Base-by-base conservation (phyloP, 1,140 invertebrate genomes). In the Calliopsis andreniformis region DNA sequence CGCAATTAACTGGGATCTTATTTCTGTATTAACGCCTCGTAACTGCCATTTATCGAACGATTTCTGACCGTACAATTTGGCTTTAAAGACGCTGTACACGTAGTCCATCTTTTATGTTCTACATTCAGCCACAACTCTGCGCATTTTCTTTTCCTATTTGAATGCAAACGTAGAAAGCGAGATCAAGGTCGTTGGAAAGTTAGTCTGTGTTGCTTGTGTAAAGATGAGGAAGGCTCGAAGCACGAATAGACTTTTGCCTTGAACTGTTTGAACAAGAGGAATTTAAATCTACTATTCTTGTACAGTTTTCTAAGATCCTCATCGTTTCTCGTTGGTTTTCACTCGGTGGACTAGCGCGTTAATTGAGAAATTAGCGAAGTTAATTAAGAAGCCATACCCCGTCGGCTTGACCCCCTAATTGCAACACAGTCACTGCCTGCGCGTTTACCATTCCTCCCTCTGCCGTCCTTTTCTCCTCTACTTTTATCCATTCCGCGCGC, bases 331-430 rank as follows among this genome's bases (percentile, higher is more conserved):
- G 14, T 0, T 8, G 16, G 30, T 1, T 25, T 12, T 28, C 49
- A 10, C 47, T 45, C 42, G 25, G 35, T 53, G 68, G 42, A 51
- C 59, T 12, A 5, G 45, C 51, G 30, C 20, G 64, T 84, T 84
- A 84, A 84, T 80, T 66, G 82, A 84, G 77, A 80, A 75, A 84
- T 84, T 84, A 78, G 64, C 69, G 42, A 42, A 81, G 69, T 81
- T 84, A 84, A 84, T 84, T 78, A 81, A 84, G 81, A 75, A 73
- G 14, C 82, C 53, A 51, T 73, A 32, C 67, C 66, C 80, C 20
- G 30, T n/a, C 43, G 28, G 39, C 56, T 59, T 49, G 39, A 58
- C 66, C 47, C 28, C 63, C 43, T 83, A 82, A 83, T 83, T 82
- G 53, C 76, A 63, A 78, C 61, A 81, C 68, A 59, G 58, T 56